Evolutionary conservation across 2,113 vertebrate species (phyloP).

Genomic region (Otis tarda): DNA sequence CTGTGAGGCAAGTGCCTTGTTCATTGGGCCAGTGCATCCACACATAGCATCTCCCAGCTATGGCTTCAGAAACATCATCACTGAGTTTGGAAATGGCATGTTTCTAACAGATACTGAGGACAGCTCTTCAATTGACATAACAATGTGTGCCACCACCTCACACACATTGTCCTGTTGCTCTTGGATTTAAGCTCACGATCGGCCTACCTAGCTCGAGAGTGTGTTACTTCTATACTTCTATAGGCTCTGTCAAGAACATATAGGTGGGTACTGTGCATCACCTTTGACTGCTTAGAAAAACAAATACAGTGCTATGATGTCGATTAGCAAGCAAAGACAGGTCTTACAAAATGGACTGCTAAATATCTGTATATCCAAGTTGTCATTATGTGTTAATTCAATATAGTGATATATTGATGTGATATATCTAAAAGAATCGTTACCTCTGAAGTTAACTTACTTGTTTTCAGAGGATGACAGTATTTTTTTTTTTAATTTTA

Average conservation of each 20-base stretch:
- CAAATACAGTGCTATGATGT: background rate
- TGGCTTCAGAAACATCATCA: background rate
- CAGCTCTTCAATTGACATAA: rapidly evolving
- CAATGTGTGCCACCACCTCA: background rate
- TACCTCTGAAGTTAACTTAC: background rate
- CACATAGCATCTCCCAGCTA: background rate
- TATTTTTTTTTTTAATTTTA: background rate
- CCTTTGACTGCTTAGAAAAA: background rate
- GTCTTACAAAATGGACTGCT: background rate
- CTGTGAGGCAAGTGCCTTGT: background rate
- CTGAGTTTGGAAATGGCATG: background rate
- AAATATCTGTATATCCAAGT: background rate
- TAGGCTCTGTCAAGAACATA: background rate
- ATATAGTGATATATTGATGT: too few relatives aligned
- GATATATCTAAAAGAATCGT: background rate
- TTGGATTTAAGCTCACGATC: background rate
- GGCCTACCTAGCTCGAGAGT: background rate
- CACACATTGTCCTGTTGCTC: background rate
- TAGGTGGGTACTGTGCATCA: background rate
- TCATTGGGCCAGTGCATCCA: background rate
- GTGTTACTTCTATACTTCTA: background rate
- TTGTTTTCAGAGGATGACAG: background rate
- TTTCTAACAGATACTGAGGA: background rate
- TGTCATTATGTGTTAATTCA: background rate
- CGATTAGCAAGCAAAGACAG: background rate